A percentile compares a stretch with the other conserved stretches of the same genome.
phyloP scores from a whole-genome alignment of 2,888 invertebrate genomes.

The Blastobasis lacticolella region DNA sequence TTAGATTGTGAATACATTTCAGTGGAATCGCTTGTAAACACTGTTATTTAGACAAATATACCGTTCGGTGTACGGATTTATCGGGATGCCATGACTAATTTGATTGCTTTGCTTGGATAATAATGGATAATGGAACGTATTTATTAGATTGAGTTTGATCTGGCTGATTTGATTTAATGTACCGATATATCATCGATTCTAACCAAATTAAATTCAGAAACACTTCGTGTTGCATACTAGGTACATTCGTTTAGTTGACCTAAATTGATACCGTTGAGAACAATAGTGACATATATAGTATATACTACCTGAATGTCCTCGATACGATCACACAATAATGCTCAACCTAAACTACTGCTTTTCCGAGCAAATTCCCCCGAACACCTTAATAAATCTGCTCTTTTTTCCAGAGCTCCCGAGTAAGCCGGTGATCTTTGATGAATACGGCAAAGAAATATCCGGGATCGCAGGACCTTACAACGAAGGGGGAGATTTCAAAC shows the following conservation, averaged over 20 bases:
- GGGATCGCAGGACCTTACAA: constrained; percentile 81
- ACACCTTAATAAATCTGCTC: constrained; percentile 11
- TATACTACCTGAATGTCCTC: background rate
- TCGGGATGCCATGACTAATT: constrained; percentile 10
- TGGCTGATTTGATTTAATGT: too few relatives aligned
- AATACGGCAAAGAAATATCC: constrained; percentile 78
- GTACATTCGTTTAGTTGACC: too few relatives aligned
- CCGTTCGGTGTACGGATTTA: constrained; percentile 11
- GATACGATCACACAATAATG: background rate
- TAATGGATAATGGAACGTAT: too few relatives aligned
- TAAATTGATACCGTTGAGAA: too few relatives aligned
- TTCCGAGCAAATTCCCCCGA: background rate
- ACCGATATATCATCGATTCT: too few relatives aligned
- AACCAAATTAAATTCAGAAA: too few relatives aligned
- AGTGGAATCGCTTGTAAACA: constrained; percentile 22
- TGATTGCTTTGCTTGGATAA: background rate
- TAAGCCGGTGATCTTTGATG: constrained; percentile 82
- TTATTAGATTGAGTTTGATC: too few relatives aligned
- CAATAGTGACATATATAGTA: too few relatives aligned
- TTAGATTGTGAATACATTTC: constrained; percentile 41
- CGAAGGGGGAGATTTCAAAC: constrained; percentile 81
- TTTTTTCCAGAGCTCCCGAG: constrained; percentile 80
- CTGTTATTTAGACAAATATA: constrained; percentile 25
- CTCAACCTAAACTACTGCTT: background rate
- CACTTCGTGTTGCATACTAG: too few relatives aligned